A percentile compares a stretch with the other conserved stretches of the same genome.
Conservation (phyloP, 2,113 vertebrate genomes). For the Tetraodon nigroviridis region DNA sequence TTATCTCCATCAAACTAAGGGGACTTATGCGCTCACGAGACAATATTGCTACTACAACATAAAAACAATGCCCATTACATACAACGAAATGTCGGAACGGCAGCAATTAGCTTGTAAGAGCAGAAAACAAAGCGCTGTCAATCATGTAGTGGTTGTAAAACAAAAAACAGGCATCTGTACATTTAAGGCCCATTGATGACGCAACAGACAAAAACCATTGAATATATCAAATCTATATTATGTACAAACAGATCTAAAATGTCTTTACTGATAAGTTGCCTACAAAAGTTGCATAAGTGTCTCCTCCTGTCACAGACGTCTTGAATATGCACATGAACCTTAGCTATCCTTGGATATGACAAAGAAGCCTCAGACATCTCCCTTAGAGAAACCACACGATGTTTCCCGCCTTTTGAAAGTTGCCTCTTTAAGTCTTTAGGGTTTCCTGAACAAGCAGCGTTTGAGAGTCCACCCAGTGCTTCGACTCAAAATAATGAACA, state of each 20-base stretch:
- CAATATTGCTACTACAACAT: too few relatives aligned
- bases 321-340: constrained; percentile 31
- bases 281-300: constrained; percentile 63
- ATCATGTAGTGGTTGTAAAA: constrained; percentile 7
- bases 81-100: too few relatives aligned
- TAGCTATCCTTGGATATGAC: constrained; percentile 40
- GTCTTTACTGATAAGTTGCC: constrained; percentile 30
- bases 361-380: constrained; percentile 17
- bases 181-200: constrained; percentile 20
- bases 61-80: too few relatives aligned
- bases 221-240: constrained; percentile 61
- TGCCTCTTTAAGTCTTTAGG: constrained; percentile 54
- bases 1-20: too few relatives aligned
- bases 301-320: constrained; percentile 14
- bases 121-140: too few relatives aligned
- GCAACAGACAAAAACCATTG: constrained; percentile 23
- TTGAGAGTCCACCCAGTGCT: not conserved
- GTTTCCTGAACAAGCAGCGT: not conserved
- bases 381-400: constrained; percentile 21
- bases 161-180: constrained; percentile 25
- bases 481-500: not conserved
- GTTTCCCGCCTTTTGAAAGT: constrained; percentile 18
- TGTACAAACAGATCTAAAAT: constrained; percentile 65
- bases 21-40: too few relatives aligned
- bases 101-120: too few relatives aligned